Evolutionary conservation across 2,888 invertebrate genomes (phyloP), one percentile per base, ranked within the genome.

Genomic region (Diploptera punctata): DNA sequence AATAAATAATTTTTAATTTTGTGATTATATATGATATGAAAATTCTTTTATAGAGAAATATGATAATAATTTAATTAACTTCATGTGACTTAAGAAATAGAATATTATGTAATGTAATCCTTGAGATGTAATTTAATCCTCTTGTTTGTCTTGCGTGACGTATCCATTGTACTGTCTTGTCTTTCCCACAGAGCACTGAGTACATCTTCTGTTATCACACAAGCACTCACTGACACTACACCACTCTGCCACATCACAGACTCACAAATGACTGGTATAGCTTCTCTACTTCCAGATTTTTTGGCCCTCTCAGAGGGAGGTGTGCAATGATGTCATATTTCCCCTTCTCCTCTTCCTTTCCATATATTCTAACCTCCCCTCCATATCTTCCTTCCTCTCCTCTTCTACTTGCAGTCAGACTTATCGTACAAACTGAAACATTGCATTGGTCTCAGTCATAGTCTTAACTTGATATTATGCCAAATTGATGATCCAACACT

Each of bases 281-380:
- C n/a, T 2, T 21, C 9, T 26, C 47, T 26, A 38, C 26, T 65
- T 31, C 54, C 57, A 57, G 31, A 13, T 24, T n/a, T 16, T 29
- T 18, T 57, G 21, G 24, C 29, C 26, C 29, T 29, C 26, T 29
- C 24, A 57, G 57, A 1, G 54, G 26, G 57, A 29, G 57, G 57
- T 57, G 57, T 57, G 31, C 44, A 21, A 65, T 65, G 65, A 65
- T 65, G 65, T 65, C 65, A 65, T 47, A 62, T 13, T 19, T 1
- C 52, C 21, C 21, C 62, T 38, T 24, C 43, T 24, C 43, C 19
- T 33, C 19, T 61, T 18, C 61, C 19, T 33, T 4, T 47, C 18
- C 47, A 19, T 2, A n/a, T 9, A 47, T 24, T 24, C 52, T 24
- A 16, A 3, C 24, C 26, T 43, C 57, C 29, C 44, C 18, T n/a